Base-by-base conservation (phyloP, 2,797 vertebrate species). In the Poeciliopsis infans region DNA sequence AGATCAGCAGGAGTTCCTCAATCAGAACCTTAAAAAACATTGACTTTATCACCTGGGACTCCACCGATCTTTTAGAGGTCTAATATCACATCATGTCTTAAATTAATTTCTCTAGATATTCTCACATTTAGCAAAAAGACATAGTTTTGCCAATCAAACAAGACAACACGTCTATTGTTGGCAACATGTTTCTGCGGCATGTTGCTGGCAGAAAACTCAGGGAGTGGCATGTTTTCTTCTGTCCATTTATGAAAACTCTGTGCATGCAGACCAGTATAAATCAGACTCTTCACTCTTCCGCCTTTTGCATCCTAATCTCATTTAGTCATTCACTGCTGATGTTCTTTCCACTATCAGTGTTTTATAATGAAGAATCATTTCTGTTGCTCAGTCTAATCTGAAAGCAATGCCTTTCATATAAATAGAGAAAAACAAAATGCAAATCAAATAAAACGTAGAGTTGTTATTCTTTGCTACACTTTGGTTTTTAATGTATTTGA, bases 311-410 rank as follows among this genome's bases (percentile, higher is more conserved):
- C 82, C 59, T 95, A 94, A 95, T 94, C 87, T 91, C 83, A 93
- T 95, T 92, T 92, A 74, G 80, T 86, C 85, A 88, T 92, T 92
- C 88, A 91, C 80, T 81, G 82, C 91, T 92, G 91, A 95, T 95
- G 93, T 92, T 89, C 84, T 92, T 95, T 95, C 93, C 93, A 92
- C 93, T 89, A 93, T 94, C 90, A 94, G 88, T 85, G 33, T 86
- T 88, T 91, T 83, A 77, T 92, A 93, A 93, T 91, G 89, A 93
- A 90, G 91, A 93, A 70, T 91, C 87, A 90, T 94, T 85, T 78
- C 74, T 86, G 88, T 74, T 23, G 72, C 87, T 83, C 86, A 85
- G 86, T 90, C 87, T 86, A 90, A 94, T 94, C 86, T 88, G 33
- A n/a, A 85, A 79, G 79, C 86, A 87, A 78, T 28, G 77, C 77